Conservation (phyloP, 2,888 invertebrate species). For the Andrena praecox region DNA sequence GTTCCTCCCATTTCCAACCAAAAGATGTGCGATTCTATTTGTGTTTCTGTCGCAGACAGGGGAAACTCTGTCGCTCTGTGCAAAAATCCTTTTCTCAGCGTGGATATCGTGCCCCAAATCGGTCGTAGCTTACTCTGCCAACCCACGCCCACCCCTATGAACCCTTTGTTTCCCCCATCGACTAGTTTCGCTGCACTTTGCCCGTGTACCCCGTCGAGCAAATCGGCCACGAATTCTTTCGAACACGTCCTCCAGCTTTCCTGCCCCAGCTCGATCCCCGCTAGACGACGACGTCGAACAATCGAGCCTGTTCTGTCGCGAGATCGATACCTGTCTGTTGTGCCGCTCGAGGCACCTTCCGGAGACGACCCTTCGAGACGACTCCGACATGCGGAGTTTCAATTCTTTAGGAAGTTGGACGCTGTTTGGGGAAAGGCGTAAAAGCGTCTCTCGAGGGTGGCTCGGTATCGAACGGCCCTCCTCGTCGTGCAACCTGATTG, state of each 20-base stretch:
- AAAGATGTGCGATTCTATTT: background rate
- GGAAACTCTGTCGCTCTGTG: background rate
- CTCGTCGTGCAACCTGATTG: constrained; percentile 61
- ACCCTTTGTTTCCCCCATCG: background rate
- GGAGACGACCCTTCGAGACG: constrained; percentile 9
- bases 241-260: background rate
- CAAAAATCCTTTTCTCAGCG: constrained; percentile 8
- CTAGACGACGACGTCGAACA: constrained; percentile 55
- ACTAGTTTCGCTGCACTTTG: constrained; percentile 1
- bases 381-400: no score
- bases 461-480: constrained; percentile 32
- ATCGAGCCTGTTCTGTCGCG: constrained; percentile 42
- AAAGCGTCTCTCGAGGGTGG: constrained; percentile 34
- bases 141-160: background rate
- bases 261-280: constrained; percentile 13
- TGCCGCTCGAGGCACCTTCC: constrained; percentile 43
- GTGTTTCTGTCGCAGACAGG: background rate
- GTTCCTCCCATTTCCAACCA: background rate
- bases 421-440: background rate
- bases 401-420: background rate
- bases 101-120: constrained; percentile 10
- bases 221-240: background rate
- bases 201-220: background rate
- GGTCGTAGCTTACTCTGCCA: background rate
- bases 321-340: constrained; percentile 56